These are phyloP conservation scores for Sylvilagus floridanus DNA, from an alignment of 2,797 vertebrate genomes.

Conservation along the genomic window DNA sequence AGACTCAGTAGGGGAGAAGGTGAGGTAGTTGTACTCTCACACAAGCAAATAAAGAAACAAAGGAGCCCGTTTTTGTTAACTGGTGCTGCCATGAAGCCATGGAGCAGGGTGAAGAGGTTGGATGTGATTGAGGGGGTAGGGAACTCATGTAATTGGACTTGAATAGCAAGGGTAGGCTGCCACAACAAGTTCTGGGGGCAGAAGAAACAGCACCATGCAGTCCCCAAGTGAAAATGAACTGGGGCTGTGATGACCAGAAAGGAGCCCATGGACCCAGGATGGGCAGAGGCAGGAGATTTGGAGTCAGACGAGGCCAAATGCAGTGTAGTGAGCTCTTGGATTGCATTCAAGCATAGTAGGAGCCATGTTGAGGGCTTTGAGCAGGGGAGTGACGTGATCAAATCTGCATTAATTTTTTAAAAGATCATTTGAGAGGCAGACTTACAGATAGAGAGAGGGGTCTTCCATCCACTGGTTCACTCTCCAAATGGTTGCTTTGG, in stretches of 20 bases:
- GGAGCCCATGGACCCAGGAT: background rate
- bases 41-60: background rate
- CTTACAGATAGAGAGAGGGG: too few species aligned
- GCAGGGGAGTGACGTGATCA: background rate
- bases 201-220: background rate
- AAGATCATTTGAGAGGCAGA: background rate
- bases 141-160: background rate
- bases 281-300: background rate
- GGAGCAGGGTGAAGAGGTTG: background rate
- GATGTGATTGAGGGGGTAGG: background rate
- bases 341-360: background rate
- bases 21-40: background rate
- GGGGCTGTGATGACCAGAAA: background rate
- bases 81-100: background rate
- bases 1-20: background rate
- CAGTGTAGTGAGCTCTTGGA: background rate
- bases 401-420: slow-evolving; percentile 10
- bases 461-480: too few species aligned
- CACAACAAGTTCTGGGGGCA: background rate
- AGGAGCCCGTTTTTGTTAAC: background rate
- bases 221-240: background rate
- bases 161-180: background rate
- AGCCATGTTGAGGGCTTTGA: background rate
- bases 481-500: too few species aligned
- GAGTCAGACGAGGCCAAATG: background rate